Base-by-base conservation (phyloP, 2,797 vertebrate genomes). In the Melanotaenia maccullochi region DNA sequence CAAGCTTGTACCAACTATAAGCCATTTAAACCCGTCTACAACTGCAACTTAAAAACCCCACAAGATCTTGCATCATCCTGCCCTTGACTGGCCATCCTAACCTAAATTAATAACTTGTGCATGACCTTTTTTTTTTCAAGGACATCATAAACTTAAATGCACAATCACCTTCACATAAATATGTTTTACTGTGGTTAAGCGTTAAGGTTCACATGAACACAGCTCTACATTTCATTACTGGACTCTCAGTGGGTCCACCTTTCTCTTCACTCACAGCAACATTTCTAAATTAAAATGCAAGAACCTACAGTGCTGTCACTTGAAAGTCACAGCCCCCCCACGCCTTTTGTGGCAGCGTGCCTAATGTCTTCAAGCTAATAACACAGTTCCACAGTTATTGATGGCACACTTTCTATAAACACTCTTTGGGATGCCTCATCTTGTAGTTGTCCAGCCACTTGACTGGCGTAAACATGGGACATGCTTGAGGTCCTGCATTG, bases 291-390 rank as follows among this genome's bases (percentile, higher is more conserved):
- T 79, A 78, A 75, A 69, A 63, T 69, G 51, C 42, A 35, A 24
- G 65, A 42, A 22, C 40, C 33, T 79, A 44, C 73, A 79, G 74
- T 38, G 3, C 73, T 78, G 74, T 76, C 74, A 56, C 61, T 75
- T 82, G 52, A 87, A 85, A 82, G 85, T 84, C 85, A 79, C 24
- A 0, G 32, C 22, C 61, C 57, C 66, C 35, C 52, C 68, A 75
- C 58, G 80, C 51, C 38, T 59, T 30, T 70, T 30, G 6, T 84
- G 83, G 83, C 85, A 51, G 47, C 30, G 22, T 66, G 67, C 85
- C 86, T 55, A 24, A 4, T 1, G 60, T 79, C 82, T 68, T 79
- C 67, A 70, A 49, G 70, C 81, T 71, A 81, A 79, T 85, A 75
- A 73, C 76, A 28, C 60, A 44, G 47, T 32, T 40, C 38, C 51